Percentiles rank a stretch among this genome's conserved stretches.
Evolutionary conservation across 2,888 invertebrate genomes (phyloP).

Genomic region (Stegophylla sp.): DNA sequence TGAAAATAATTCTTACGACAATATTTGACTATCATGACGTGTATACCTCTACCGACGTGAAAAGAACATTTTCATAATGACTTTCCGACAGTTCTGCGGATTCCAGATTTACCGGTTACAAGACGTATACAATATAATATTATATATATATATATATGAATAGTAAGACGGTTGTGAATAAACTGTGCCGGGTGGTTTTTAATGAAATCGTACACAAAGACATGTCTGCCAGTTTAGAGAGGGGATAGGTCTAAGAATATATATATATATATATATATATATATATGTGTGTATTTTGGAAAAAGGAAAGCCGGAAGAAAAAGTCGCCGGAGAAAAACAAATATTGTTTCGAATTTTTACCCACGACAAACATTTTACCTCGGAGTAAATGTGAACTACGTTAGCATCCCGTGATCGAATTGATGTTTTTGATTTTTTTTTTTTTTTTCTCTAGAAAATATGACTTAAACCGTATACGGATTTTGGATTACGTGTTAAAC

Average conservation of each 20-base stretch:
- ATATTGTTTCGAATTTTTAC: neutral
- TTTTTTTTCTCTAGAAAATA: too few species aligned
- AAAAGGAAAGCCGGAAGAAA: neutral
- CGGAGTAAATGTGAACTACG: neutral
- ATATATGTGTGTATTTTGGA: too few species aligned
- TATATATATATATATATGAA: neutral
- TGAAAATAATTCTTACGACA: neutral
- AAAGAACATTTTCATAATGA: slow-evolving; percentile 11
- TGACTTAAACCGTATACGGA: too few species aligned
- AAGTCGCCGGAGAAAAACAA: neutral
- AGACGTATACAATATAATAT: too few species aligned
- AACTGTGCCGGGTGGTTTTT: neutral
- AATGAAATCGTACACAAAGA: slow-evolving; percentile 20
- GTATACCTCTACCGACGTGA: neutral
- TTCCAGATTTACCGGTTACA: slow-evolving; percentile 22
- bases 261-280: too few species aligned
- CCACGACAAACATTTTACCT: neutral
- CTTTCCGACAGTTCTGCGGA: neutral
- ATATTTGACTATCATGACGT: slow-evolving; percentile 1
- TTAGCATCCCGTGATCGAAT: too few species aligned
- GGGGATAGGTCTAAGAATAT: too few species aligned
- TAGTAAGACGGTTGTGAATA: neutral
- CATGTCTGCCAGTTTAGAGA: neutral
- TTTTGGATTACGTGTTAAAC: too few species aligned
- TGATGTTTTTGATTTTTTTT: too few species aligned